A percentile compares a stretch with the other conserved stretches of the same genome.
phyloP scores from a whole-genome alignment of 2,113 vertebrate genomes.

The Euleptes europaea region DNA sequence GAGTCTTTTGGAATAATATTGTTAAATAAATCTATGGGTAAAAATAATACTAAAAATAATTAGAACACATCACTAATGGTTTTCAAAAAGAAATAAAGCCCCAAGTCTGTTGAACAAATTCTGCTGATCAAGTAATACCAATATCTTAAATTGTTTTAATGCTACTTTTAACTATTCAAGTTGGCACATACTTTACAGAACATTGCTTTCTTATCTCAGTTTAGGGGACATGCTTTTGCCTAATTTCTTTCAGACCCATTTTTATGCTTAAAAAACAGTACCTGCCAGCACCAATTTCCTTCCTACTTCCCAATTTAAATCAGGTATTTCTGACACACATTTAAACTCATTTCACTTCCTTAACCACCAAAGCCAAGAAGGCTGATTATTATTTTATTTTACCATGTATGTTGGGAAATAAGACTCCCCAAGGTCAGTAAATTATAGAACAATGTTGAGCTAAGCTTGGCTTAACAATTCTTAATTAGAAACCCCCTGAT shows the following conservation, averaged over 20 bases:
- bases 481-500: slow-evolving; percentile 83
- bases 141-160: background rate
- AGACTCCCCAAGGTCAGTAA: slow-evolving; percentile 78
- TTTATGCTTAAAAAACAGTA: background rate
- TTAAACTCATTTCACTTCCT: slow-evolving; percentile 23
- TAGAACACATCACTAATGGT: background rate
- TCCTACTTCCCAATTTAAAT: background rate
- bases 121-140: background rate
- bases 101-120: background rate
- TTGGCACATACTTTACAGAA: no score
- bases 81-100: background rate
- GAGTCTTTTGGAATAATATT: no score
- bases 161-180: background rate
- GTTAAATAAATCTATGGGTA: no score
- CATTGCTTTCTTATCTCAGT: background rate
- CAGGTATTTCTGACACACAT: background rate
- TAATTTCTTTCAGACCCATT: background rate
- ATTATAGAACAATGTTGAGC: slow-evolving; percentile 73
- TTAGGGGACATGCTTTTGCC: background rate
- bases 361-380: background rate
- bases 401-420: slow-evolving; percentile 77
- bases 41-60: background rate
- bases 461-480: slow-evolving; percentile 81
- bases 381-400: slow-evolving; percentile 72
- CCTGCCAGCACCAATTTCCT: background rate